A percentile compares a stretch with the other conserved stretches of the same genome.
Conservation (phyloP, 2,113 vertebrate species). For the Xyrauchen texanus region DNA sequence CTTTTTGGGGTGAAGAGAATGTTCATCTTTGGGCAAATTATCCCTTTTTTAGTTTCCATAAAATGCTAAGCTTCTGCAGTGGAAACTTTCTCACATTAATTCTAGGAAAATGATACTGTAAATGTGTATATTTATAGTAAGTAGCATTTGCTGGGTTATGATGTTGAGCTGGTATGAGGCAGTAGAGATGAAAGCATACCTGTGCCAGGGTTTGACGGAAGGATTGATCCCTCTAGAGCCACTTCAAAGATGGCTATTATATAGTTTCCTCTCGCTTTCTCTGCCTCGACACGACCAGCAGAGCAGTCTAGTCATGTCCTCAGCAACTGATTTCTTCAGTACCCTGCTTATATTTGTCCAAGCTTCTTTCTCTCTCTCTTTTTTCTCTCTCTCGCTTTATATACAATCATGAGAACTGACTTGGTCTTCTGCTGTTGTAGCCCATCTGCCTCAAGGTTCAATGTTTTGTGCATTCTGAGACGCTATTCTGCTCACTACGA, state of each 20-base stretch:
- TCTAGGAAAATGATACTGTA: neutral
- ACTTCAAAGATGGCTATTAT: conserved; percentile 54
- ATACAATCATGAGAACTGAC: too few relatives aligned
- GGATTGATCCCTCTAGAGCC: conserved; percentile 45
- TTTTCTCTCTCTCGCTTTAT: too few relatives aligned
- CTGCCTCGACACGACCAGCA: conserved; percentile 46
- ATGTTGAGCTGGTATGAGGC: conserved; percentile 9
- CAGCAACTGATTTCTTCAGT: neutral
- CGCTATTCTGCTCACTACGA: too few relatives aligned
- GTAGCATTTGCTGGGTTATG: conserved; percentile 4
- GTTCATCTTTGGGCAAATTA: too few relatives aligned
- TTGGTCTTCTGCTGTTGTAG: too few relatives aligned
- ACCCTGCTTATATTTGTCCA: too few relatives aligned
- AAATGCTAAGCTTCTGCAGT: neutral
- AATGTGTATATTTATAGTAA: conserved; percentile 35
- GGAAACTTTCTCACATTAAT: neutral
- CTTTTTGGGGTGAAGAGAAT: too few relatives aligned
- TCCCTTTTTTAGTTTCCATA: too few relatives aligned
- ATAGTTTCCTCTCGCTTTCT: conserved; percentile 7
- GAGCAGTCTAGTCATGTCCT: conserved; percentile 49
- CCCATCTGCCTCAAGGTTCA: too few relatives aligned
- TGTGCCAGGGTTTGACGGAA: conserved; percentile 41
- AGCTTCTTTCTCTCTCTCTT: too few relatives aligned
- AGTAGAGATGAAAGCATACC: conserved; percentile 58
- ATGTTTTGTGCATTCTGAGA: too few relatives aligned